These are phyloP conservation scores for Nudaria mundana DNA, from an alignment of 2,888 invertebrate species.

Conservation along the genomic window DNA sequence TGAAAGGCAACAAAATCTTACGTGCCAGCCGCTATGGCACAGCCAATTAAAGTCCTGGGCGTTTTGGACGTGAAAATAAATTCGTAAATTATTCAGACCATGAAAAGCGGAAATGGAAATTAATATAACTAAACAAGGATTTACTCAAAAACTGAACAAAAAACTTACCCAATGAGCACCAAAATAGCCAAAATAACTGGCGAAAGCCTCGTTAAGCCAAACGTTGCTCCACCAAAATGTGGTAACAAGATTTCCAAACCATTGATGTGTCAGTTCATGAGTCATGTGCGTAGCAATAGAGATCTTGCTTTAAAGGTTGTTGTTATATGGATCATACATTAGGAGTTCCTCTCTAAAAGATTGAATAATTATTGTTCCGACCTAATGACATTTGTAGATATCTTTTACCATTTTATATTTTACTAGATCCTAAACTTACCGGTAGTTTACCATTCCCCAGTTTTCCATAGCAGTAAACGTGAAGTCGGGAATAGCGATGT, in stretches of 20 bases:
- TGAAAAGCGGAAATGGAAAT: too few relatives aligned
- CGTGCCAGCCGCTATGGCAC: too few relatives aligned
- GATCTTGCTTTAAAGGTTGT: conserved; percentile 69
- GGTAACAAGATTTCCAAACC: conserved; percentile 91
- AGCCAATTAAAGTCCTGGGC: too few relatives aligned
- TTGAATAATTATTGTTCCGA: background rate
- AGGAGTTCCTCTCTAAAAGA: conserved; percentile 65
- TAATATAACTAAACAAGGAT: too few relatives aligned
- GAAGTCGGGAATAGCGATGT: conserved; percentile 90
- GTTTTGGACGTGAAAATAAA: too few relatives aligned
- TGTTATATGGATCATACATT: conserved; percentile 65
- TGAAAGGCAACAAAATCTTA: too few relatives aligned
- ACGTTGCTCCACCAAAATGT: conserved; percentile 89
- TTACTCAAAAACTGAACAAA: too few relatives aligned
- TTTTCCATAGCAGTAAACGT: conserved; percentile 92
- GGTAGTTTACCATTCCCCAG: conserved; percentile 89
- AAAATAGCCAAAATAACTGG: conserved; percentile 87
- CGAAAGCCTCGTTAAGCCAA: conserved; percentile 87
- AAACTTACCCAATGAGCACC: conserved; percentile 71
- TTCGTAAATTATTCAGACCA: too few relatives aligned
- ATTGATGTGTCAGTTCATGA: conserved; percentile 92
- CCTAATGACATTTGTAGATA: background rate
- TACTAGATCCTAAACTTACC: background rate
- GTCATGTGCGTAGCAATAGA: conserved; percentile 82
- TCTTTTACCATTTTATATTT: too few relatives aligned